Conservation (phyloP, 64 coral and sea anemone species). For the Actinia equina region DNA sequence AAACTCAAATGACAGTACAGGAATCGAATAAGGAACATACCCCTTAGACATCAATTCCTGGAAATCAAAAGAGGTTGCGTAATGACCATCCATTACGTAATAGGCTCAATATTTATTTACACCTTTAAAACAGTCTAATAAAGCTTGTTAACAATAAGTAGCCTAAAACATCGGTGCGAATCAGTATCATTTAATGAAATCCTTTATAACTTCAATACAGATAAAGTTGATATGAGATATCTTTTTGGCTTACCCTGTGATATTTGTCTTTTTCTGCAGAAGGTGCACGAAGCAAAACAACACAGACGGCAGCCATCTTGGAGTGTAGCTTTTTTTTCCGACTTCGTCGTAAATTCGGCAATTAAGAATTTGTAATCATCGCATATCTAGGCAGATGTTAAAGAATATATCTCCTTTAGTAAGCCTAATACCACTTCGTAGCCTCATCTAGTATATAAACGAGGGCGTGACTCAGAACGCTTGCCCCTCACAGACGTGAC, state of each 20-base stretch:
- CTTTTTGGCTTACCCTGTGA: conserved; percentile 30
- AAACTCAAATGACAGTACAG: conserved; percentile 56
- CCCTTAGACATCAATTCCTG: conserved; percentile 25
- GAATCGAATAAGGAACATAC: conserved; percentile 26
- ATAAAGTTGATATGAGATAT: background rate
- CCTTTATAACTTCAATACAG: background rate
- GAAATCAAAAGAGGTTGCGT: background rate
- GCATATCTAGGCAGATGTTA: too few relatives aligned
- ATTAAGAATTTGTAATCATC: too few relatives aligned
- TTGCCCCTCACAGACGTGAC: too few relatives aligned
- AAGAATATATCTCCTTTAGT: too few relatives aligned
- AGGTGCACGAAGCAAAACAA: conserved; percentile 45
- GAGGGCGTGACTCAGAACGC: too few relatives aligned
- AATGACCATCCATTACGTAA: background rate
- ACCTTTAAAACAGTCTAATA: too few relatives aligned
- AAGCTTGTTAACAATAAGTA: too few relatives aligned
- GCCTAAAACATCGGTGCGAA: too few relatives aligned
- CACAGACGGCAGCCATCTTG: background rate
- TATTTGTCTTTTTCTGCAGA: conserved; percentile 39
- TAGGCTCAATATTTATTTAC: background rate
- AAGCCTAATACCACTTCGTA: too few relatives aligned
- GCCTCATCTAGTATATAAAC: too few relatives aligned
- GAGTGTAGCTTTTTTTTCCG: background rate
- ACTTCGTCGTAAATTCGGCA: too few relatives aligned
- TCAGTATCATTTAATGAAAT: too few relatives aligned